Percentiles rank a stretch among this genome's conserved stretches.
Conservation (phyloP, 1,140 invertebrate species). For the Drosophila ananassae region DNA sequence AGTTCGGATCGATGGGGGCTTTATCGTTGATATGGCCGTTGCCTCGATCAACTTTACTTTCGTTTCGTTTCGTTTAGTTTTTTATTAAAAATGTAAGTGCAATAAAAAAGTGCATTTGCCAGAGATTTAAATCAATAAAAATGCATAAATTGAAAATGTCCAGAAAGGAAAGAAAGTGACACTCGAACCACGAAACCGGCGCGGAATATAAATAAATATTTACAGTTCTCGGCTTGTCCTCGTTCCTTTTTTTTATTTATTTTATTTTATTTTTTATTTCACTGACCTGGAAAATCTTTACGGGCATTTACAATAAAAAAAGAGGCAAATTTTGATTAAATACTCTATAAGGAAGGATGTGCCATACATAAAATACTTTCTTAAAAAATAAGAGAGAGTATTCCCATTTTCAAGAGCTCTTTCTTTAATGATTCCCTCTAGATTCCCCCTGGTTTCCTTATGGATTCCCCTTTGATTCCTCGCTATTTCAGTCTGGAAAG, state of each 20-base stretch:
- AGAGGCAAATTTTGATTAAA: constrained; percentile 9
- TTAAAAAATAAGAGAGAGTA: too few species aligned
- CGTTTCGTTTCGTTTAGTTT: constrained; percentile 39
- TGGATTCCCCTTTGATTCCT: too few species aligned
- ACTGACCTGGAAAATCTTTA: constrained; percentile 48
- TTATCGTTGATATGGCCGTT: constrained; percentile 34
- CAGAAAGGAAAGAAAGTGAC: constrained; percentile 59
- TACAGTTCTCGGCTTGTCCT: constrained; percentile 16
- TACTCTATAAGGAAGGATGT: too few species aligned
- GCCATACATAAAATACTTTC: too few species aligned
- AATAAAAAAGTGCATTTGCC: constrained; percentile 64
- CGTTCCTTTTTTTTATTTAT: not conserved
- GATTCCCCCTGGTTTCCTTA: too few species aligned
- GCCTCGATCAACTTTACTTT: constrained; percentile 62
- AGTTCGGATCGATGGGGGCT: not conserved
- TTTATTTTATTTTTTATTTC: constrained; percentile 7
- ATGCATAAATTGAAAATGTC: constrained; percentile 45
- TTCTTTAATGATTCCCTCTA: too few species aligned
- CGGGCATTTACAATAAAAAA: constrained; percentile 1
- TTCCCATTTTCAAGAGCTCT: too few species aligned
- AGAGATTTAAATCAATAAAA: constrained; percentile 72
- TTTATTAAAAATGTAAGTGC: constrained; percentile 51
- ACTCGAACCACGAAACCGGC: constrained; percentile 2
- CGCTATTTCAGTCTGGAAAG: too few species aligned
- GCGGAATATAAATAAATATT: constrained; percentile 53